Evolutionary conservation across 2,888 invertebrate genomes (phyloP), one percentile per base, ranked within the genome.

Genomic region (Argynnis bischoffii): DNA sequence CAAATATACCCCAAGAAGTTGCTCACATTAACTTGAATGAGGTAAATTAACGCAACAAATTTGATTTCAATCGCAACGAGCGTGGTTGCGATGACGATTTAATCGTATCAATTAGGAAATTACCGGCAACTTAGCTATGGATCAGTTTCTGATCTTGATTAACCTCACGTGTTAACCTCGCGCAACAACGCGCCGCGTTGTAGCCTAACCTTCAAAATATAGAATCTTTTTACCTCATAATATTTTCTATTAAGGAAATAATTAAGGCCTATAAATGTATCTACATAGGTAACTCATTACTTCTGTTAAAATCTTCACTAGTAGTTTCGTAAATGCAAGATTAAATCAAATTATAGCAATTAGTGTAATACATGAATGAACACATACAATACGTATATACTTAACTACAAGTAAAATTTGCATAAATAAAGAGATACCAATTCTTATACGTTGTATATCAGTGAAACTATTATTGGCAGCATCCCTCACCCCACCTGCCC

Each of bases 141-240:
- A 84, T 85, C 78, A 86, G 85, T 83, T 80, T 84, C 85, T 84
- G 87, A 89, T 90, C 89, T 90, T 90, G 90, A 91, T 92, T 90
- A 91, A 91, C 90, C 90, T 88, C 87, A 87, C 87, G 87, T 88
- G 89, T 89, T 88, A 88, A 89, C 86, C 88, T 83, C 85, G 84
- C 87, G 83, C 85, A 84, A 85, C 86, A 86, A 83, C 81, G 85
- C 82, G 83, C 79, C 83, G 83, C 82, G 81, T 54, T 79, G 80
- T 81, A 81, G 80, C 77, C 53, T 55, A 57, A 72, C 70, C 67
- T 41, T 31, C 21, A 4, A 47, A 21, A n/a, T n/a, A 26, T 14
- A 46, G 15, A 18, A n/a, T 57, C 46, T 31, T n/a, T 47, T 18
- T 21, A 13, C 18, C 46, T 14, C n/a, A 15, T 15, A 35, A 11